These are phyloP conservation scores for Elegia similella DNA, from an alignment of 2,888 invertebrate species.

Conservation along the genomic window DNA sequence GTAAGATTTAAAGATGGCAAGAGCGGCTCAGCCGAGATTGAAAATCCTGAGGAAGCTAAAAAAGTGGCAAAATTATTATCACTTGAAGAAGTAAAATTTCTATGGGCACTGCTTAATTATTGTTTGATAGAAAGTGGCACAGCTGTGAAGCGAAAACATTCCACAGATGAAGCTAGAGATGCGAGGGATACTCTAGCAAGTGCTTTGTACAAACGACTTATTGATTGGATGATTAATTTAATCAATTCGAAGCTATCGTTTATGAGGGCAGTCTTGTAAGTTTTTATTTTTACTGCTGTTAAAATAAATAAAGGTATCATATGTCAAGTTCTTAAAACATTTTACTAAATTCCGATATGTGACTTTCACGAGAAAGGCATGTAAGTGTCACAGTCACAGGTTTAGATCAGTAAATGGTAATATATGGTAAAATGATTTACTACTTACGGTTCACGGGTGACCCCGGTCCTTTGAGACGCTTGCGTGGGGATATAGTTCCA, in stretches of 20 bases:
- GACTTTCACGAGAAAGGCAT: too few relatives aligned
- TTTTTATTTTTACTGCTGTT: conserved; percentile 34
- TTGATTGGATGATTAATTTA: conserved; percentile 93
- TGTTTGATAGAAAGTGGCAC: conserved; percentile 89
- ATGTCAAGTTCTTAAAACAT: too few relatives aligned
- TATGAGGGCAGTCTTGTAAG: conserved; percentile 93
- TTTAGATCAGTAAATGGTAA: too few relatives aligned
- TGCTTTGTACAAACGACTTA: conserved; percentile 90
- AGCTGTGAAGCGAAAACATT: conserved; percentile 85
- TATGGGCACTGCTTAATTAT: conserved; percentile 93
- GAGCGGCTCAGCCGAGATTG: conserved; percentile 85
- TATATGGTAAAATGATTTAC: too few relatives aligned
- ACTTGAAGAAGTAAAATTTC: conserved; percentile 90
- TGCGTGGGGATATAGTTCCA: too few relatives aligned
- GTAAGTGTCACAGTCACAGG: too few relatives aligned
- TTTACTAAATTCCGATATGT: too few relatives aligned
- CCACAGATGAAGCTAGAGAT: conserved; percentile 90
- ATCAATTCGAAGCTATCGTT: conserved; percentile 92
- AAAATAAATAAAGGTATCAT: too few relatives aligned
- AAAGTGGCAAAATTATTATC: conserved; percentile 88
- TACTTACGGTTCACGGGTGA: too few relatives aligned
- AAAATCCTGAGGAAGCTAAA: conserved; percentile 86
- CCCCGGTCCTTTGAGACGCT: too few relatives aligned
- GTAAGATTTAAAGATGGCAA: conserved; percentile 87
- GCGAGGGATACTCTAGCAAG: conserved; percentile 93